Evolutionary conservation across 2,888 invertebrate species (phyloP), one percentile per base, ranked within the genome.

Genomic region (Eurytoma adleriae): DNA sequence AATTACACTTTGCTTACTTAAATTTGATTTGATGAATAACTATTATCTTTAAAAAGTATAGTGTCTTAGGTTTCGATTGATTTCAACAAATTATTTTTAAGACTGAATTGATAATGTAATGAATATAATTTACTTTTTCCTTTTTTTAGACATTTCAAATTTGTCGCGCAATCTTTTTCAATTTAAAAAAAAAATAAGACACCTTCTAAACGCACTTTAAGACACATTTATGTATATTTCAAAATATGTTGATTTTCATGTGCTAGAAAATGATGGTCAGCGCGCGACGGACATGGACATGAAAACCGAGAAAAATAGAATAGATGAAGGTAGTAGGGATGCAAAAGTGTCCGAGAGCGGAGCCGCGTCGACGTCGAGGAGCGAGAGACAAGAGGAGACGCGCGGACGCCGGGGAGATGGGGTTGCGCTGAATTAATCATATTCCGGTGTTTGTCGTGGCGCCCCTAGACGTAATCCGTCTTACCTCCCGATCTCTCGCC

Each of bases 381-480:
- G 82, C 81, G 82, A 72, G 80, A 82, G 71, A 75, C 61, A 54
- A 24, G 56, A 50, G 54, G 64, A 80, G 48, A 68, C 57, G 64
- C 13, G 61, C 84, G 79, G 30, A 84, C 85, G 84, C 84, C 83
- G 85, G 85, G 16, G 70, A 85, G 87, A 90, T 88, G 87, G 89
- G 89, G 88, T 89, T 89, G 88, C 87, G 88, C 86, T 87, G 89
- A 89, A 90, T 90, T 90, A 90, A 90, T 90, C 90, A 89, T 90
- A 90, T 90, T 90, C 90, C 87, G 88, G 87, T 90, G 90, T 90
- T 90, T 90, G 90, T 90, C 90, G 89, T 89, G 86, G 88, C 89
- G 86, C 87, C 89, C 88, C 88, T 86, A 89, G 88, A 89, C 90
- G 88, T 90, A 90, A 90, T 90, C 90, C 90, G 90, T 90, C 90